A percentile compares a stretch with the other conserved stretches of the same genome.
phyloP scores from a whole-genome alignment of 64 coral and sea anemone genomes.

The Pocillopora verrucosa region DNA sequence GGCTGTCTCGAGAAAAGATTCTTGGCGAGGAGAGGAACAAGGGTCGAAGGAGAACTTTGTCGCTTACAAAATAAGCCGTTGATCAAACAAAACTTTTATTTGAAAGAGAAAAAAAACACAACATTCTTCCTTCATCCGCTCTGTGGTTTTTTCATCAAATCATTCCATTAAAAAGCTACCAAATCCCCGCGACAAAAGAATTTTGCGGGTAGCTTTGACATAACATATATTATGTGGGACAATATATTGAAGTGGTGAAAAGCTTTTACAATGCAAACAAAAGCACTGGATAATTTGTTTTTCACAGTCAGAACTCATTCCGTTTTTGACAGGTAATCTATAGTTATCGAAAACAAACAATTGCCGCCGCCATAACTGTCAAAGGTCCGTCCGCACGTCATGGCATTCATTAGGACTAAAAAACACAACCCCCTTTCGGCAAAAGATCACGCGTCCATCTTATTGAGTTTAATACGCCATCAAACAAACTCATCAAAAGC shows the following conservation, averaged over 20 bases:
- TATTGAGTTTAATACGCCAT: background rate
- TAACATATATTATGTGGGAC: constrained; percentile 58
- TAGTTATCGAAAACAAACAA: constrained; percentile 82
- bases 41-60: background rate
- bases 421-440: constrained; percentile 20
- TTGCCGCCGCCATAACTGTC: constrained; percentile 62
- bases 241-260: constrained; percentile 72
- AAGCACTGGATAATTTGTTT: constrained; percentile 87
- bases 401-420: constrained; percentile 82
- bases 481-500: background rate
- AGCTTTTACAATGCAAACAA: constrained; percentile 88
- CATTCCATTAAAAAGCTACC: constrained; percentile 65
- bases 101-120: constrained; percentile 5
- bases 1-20: background rate
- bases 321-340: constrained; percentile 84
- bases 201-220: constrained; percentile 76
- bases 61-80: background rate
- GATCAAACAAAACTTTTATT: constrained; percentile 26
- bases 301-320: constrained; percentile 78
- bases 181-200: constrained; percentile 55
- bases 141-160: constrained; percentile 24
- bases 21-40: background rate
- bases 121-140: constrained; percentile 15
- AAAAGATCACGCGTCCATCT: background rate
- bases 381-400: constrained; percentile 65